Conservation (phyloP, 2,113 vertebrate species). For the Callipepla squamata region DNA sequence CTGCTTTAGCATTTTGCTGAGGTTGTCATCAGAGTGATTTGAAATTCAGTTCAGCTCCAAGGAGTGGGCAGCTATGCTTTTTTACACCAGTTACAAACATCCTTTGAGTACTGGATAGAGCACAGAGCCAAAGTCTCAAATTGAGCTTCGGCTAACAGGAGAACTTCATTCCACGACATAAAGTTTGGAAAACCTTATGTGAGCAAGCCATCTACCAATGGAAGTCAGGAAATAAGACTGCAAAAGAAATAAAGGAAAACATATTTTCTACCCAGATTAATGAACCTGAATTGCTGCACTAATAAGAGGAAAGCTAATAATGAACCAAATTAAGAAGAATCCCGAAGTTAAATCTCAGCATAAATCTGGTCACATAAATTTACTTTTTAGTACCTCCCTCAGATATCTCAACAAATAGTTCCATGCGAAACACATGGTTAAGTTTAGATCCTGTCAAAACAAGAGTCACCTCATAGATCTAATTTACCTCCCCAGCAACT, state of each 20-base stretch:
- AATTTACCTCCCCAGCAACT: neutral
- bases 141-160: neutral
- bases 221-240: neutral
- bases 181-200: neutral
- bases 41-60: neutral
- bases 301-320: neutral
- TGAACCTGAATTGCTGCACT: neutral
- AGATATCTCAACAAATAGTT: neutral
- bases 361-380: neutral
- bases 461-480: neutral
- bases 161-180: fast-evolving
- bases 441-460: neutral
- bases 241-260: neutral
- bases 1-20: neutral
- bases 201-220: neutral
- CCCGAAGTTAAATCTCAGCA: neutral
- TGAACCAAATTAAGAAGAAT: neutral
- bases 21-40: neutral
- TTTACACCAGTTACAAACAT: neutral
- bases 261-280: neutral
- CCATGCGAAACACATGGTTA: neutral
- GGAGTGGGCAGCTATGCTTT: neutral
- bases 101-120: neutral
- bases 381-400: neutral
- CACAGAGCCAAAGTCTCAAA: neutral